Conservation (phyloP, 2,797 vertebrate genomes). For the Austrolebias charrua region DNA sequence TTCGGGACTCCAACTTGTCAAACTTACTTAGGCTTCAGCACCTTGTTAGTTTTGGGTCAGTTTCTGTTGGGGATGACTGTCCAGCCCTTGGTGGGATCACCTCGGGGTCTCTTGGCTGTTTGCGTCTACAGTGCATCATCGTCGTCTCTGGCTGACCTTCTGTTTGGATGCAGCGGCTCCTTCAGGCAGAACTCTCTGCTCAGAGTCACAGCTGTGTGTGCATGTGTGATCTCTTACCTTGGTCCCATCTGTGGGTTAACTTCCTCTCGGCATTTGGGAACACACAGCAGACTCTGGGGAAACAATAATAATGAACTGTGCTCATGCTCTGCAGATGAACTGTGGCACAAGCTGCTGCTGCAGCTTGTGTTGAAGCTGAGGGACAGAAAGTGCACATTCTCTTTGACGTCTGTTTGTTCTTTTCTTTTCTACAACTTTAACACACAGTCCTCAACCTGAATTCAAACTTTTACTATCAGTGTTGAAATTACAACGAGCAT, state of each 20-base stretch:
- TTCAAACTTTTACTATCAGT: too few relatives aligned
- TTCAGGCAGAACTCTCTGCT: slow-evolving; percentile 39
- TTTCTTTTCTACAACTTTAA: too few relatives aligned
- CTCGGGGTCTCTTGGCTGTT: slow-evolving; percentile 46
- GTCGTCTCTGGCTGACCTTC: slow-evolving; percentile 59
- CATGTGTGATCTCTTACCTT: slow-evolving; percentile 20
- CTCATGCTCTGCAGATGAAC: slow-evolving; percentile 32
- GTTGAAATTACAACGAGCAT: too few relatives aligned
- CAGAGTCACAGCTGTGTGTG: slow-evolving; percentile 15
- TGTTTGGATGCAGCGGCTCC: slow-evolving; percentile 52
- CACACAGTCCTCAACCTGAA: too few relatives aligned
- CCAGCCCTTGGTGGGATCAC: slow-evolving; percentile 40
- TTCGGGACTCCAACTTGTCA: slow-evolving; percentile 21
- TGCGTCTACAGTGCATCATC: slow-evolving; percentile 57
- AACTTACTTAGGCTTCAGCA: slow-evolving; percentile 18
- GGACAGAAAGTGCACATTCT: not conserved
- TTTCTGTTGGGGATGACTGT: slow-evolving; percentile 41
- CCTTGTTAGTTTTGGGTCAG: slow-evolving; percentile 28
- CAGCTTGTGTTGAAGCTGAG: slow-evolving; percentile 15
- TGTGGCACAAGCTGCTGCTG: slow-evolving; percentile 32
- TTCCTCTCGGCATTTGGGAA: slow-evolving; percentile 32
- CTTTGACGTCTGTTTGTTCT: too few relatives aligned
- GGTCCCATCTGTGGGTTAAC: slow-evolving; percentile 48
- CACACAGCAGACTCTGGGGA: slow-evolving; percentile 37
- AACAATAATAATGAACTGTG: not conserved